Conservation (phyloP, 2,797 vertebrate genomes). For the Rhynchotus rufescens region DNA sequence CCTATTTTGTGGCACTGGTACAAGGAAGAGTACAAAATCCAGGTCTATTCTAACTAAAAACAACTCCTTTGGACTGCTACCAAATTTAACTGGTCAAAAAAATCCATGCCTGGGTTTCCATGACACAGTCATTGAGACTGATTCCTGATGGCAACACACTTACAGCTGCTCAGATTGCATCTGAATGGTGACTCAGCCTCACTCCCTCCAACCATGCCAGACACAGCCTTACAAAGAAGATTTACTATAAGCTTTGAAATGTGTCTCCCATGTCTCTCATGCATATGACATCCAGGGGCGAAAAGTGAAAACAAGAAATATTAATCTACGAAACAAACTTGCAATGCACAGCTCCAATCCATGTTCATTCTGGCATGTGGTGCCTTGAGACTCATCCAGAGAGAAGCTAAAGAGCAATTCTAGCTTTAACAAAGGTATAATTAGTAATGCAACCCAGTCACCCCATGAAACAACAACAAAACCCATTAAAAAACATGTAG, state of each 20-base stretch:
- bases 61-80: background rate
- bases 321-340: conserved; percentile 37
- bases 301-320: conserved; percentile 58
- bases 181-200: conserved; percentile 64
- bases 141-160: conserved; percentile 62
- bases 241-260: conserved; percentile 54
- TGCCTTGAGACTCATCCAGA: conserved; percentile 47
- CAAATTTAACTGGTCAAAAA: conserved; percentile 15
- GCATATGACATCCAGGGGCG: conserved; percentile 47
- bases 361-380: background rate
- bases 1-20: conserved; percentile 8
- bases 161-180: conserved; percentile 58
- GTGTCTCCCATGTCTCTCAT: conserved; percentile 49
- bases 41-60: background rate
- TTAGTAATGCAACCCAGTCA: background rate
- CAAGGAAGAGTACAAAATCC: background rate
- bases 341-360: conserved; percentile 26
- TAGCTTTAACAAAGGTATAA: conserved; percentile 8
- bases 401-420: background rate
- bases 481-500: background rate
- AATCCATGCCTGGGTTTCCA: conserved; percentile 54
- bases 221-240: conserved; percentile 39
- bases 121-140: conserved; percentile 47
- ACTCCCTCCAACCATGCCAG: conserved; percentile 61
- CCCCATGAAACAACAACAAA: conserved; percentile 5